These are phyloP conservation scores for Malthinus seriepunctatus DNA, from an alignment of 2,888 invertebrate species.

Conservation along the genomic window DNA sequence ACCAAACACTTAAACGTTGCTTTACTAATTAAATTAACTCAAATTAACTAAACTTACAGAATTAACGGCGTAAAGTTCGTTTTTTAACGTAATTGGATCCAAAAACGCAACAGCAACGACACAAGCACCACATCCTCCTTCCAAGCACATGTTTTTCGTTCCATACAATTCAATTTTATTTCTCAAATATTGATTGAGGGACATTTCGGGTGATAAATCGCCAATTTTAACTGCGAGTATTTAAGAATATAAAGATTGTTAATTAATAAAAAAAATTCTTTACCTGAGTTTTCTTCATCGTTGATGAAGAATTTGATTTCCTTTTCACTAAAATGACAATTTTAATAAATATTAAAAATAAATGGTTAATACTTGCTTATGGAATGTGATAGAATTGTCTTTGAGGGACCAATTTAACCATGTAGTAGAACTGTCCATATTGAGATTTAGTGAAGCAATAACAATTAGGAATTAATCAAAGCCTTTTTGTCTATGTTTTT, in stretches of 20 bases:
- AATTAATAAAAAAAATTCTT: not conserved
- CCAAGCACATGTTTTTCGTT: constrained; percentile 73
- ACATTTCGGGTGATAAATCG: constrained; percentile 57
- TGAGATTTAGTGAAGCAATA: no score
- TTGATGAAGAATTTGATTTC: not conserved
- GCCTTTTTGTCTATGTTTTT: no score
- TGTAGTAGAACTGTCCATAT: no score
- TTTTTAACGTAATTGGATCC: constrained; percentile 57
- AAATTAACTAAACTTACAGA: constrained; percentile 57
- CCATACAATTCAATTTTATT: constrained; percentile 64
- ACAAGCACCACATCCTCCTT: constrained; percentile 76
- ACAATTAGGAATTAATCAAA: no score
- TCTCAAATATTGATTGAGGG: constrained; percentile 67
- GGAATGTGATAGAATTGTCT: no score
- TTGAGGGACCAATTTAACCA: no score
- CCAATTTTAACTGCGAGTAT: constrained; percentile 45
- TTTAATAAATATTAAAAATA: not conserved
- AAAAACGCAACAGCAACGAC: constrained; percentile 58
- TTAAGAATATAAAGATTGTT: not conserved
- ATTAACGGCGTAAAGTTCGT: constrained; percentile 63
- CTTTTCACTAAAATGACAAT: not conserved
- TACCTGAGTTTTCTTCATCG: not conserved
- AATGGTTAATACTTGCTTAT: no score
- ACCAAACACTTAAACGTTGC: constrained; percentile 58
- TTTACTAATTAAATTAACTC: not conserved